phyloP scores from a whole-genome alignment of 2,888 invertebrate genomes.

The Melitaea athalia region DNA sequence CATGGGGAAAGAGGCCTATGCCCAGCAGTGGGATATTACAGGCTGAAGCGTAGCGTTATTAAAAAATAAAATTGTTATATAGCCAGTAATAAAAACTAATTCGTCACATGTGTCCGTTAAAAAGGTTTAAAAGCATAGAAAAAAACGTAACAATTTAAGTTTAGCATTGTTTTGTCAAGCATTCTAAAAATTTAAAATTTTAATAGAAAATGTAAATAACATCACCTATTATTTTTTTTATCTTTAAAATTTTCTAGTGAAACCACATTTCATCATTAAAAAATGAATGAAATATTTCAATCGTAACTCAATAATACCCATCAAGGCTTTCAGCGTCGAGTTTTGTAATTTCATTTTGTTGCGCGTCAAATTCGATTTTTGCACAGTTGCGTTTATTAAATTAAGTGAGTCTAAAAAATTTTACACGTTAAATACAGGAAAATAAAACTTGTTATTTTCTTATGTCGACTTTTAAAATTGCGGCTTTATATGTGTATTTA shows the following conservation, averaged over 20 bases:
- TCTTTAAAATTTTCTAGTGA: not conserved
- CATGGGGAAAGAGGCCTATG: too few relatives aligned
- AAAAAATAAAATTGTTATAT: too few relatives aligned
- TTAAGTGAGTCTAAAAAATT: not conserved
- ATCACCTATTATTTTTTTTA: too few relatives aligned
- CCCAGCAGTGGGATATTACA: too few relatives aligned
- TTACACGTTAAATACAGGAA: not conserved
- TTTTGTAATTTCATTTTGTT: slow-evolving; percentile 3
- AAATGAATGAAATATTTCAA: not conserved
- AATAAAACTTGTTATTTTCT: not conserved
- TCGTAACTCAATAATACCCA: not conserved
- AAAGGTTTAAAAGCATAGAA: too few relatives aligned
- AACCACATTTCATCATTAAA: not conserved
- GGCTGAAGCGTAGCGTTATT: too few relatives aligned
- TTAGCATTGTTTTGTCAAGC: too few relatives aligned
- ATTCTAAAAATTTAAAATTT: too few relatives aligned
- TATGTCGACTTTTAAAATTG: not conserved
- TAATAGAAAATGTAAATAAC: too few relatives aligned
- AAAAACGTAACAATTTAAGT: too few relatives aligned
- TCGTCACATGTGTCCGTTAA: too few relatives aligned
- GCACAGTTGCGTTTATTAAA: not conserved
- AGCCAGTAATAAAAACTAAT: too few relatives aligned
- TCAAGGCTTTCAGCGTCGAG: not conserved
- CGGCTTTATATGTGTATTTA: not conserved
- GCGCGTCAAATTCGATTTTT: slow-evolving; percentile 6